Evolutionary conservation across 30 jellyfish, hydroid and myxozoan species (phyloP), one percentile per base, ranked within the genome.

Genomic region (Euphysa ruthae): DNA sequence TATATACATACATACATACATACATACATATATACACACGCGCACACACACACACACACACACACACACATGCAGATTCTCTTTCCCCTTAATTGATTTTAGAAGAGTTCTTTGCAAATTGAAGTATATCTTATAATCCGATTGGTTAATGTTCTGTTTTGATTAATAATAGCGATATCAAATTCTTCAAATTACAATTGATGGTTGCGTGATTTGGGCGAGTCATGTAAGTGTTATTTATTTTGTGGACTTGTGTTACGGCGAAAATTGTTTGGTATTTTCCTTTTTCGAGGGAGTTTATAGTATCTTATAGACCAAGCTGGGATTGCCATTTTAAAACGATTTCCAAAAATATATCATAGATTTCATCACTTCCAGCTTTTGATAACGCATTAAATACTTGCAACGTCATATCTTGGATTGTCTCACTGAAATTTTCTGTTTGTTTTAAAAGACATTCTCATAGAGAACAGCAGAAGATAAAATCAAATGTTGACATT

Each of bases 401-500:
- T 18, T 21, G 38, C n/a, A 15, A 5, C 8, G 69, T 38, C 15
- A 55, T 4, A 5, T 55, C 42, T n/a, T 55, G 69, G 55, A 55
- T 32, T 3, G 69, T 26, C 25, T n/a, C 25, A n/a, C 42, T 55
- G 6, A 55, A 38, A 55, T 55, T 55, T 32, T 55, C 69, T 1
- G 69, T 55, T 55, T 55, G 33, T 55, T 55, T 55, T 31, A 55
- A 8, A 38, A 55, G 25, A 15, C 6, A 5, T 55, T 55, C 32
- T 21, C 69, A 32, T 5, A n/a, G 52, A 38, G n/a, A 38, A n/a
- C 52, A 38, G n/a, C 52, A 38, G n/a, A 38, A 38, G 52, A 38
- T n/a, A n/a, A 38, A 38, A n/a, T n/a, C 52, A 38, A 38, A 38
- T 38, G 52, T 38, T 38, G 52, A 38, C n/a, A 35, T 75, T 52